Evolutionary conservation across 2,113 vertebrate species (phyloP).

Genomic region (Laterallus jamaicensis): DNA sequence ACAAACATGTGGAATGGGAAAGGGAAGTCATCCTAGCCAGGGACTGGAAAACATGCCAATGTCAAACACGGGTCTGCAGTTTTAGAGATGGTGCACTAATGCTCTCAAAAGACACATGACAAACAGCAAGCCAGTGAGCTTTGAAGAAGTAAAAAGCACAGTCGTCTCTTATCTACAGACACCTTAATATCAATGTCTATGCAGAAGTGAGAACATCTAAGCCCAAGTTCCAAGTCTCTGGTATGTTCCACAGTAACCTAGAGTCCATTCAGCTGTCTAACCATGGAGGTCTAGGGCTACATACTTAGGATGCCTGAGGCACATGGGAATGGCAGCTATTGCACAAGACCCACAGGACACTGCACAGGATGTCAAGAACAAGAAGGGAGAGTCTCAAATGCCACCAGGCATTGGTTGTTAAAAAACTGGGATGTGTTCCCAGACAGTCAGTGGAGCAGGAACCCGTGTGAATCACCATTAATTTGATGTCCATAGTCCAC

Average conservation of each 20-base stretch:
- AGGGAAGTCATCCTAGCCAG: not conserved
- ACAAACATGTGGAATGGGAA: not conserved
- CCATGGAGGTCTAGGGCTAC: not conserved
- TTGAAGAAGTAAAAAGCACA: not conserved
- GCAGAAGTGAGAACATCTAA: not conserved
- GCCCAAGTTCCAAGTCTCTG: not conserved
- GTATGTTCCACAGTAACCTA: not conserved
- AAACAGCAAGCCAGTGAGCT: not conserved
- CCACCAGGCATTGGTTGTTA: not conserved
- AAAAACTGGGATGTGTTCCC: not conserved
- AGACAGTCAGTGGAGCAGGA: not conserved
- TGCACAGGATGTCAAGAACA: not conserved
- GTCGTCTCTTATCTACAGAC: not conserved
- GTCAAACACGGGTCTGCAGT: not conserved
- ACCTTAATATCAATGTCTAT: not conserved
- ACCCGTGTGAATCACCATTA: not conserved
- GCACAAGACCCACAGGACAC: not conserved
- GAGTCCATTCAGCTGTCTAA: not conserved
- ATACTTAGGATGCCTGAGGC: not conserved
- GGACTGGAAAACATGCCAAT: not conserved
- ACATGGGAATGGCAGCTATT: not conserved
- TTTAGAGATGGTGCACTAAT: not conserved
- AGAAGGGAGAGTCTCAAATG: not conserved
- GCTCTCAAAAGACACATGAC: not conserved
- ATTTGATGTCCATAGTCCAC: not conserved